Conservation (phyloP, 2,888 invertebrate genomes). For the Pandemis heparana region DNA sequence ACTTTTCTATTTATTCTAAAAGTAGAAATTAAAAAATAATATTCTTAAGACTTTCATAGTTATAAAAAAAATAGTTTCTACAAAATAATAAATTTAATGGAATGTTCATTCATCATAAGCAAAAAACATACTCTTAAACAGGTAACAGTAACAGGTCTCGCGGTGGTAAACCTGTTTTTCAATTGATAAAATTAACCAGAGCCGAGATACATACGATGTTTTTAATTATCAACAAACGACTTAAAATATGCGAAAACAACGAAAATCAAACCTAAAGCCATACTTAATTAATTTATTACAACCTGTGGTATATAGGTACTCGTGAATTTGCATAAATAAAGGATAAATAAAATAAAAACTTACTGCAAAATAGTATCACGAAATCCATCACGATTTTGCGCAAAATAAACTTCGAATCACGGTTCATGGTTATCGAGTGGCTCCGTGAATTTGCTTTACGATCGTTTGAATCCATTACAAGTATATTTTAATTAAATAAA, state of each 20-base stretch:
- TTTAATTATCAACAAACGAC: not conserved
- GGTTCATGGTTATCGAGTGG: conserved; percentile 81
- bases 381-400: conserved; percentile 89
- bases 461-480: conserved; percentile 77
- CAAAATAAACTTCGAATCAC: conserved; percentile 84
- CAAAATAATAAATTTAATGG: no score
- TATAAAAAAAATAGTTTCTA: no score
- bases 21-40: no score
- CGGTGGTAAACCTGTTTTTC: not conserved
- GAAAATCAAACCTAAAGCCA: not conserved
- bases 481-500: conserved; percentile 49
- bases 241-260: not conserved
- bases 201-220: not conserved
- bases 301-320: not conserved
- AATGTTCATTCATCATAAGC: no score
- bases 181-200: not conserved
- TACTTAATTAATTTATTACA: not conserved
- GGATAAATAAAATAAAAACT: conserved; percentile 66
- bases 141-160: not conserved
- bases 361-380: conserved; percentile 88
- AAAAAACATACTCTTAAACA: no score
- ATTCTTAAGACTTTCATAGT: no score
- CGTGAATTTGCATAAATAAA: not conserved
- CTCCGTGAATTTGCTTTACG: conserved; percentile 72
- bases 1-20: no score